Evolutionary conservation across 2,113 vertebrate genomes (phyloP), one percentile per base, ranked within the genome.

Genomic region (Callaeas wilsoni): DNA sequence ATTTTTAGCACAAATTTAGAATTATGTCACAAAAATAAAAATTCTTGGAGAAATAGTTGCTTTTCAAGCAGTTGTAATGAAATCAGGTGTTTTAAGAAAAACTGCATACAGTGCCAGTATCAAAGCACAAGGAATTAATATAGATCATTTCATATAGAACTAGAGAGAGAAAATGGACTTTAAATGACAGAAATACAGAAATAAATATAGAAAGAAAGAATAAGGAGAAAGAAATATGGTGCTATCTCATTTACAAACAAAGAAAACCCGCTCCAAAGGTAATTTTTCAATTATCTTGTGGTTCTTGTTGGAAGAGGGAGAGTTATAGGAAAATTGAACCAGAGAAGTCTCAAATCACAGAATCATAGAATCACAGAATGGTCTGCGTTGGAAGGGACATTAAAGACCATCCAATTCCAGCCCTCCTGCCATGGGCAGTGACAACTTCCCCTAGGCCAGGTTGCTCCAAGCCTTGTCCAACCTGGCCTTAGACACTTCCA

Each of bases 391-490:
- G 18, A 86, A 59, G 2, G 12, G 4, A 56, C 9, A 23, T 37
- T 53, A 1, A 68, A 59, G 9, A 7, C 16, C 20, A 29, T 8
- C 3, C 22, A 16, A 4, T 35, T 47, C 33, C 44, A 22, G 0
- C 2, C 2, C 3, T 22, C 3, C 8, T 47, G 42, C 14, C 21
- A 12, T 1, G 2, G 4, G 4, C 32, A 70, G 7, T 4, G 3
- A 25, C 27, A 85, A 0, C 18, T 65, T 41, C 50, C 12, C 8
- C n/a, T 9, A 8, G 3, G 4, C 0, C 47, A 68, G 8, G 10
- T 16, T 53, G 7, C 42, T 71, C 13, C 37, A 50, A 71, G 9
- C 4, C 9, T 6, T 3, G 0, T 32, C 35, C 26, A 71, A 0
- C 20, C 35, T 50, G 26, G 1, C 26, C 29, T 67, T 59, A 70